Evolutionary conservation across 2,797 vertebrate genomes (phyloP), one percentile per base, ranked within the genome.

Genomic region (Tapera naevia): DNA sequence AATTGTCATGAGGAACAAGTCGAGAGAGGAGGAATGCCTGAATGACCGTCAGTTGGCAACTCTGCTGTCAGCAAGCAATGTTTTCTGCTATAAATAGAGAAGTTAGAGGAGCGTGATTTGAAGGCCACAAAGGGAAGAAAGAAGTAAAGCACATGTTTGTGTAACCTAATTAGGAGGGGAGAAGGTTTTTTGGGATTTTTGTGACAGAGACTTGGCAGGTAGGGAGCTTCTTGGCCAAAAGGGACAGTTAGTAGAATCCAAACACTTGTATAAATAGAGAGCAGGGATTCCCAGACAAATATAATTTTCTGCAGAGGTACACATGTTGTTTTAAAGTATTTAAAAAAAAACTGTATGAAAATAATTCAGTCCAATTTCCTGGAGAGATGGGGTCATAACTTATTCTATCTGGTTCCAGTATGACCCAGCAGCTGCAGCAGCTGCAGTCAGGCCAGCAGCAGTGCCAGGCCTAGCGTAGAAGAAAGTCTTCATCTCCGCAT

Each of bases 391-490:
- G 27, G 23, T 37, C n/a, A 53, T 1, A 0, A 10, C 6, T 73
- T 14, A 23, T 65, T 73, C 7, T 25, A 39, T 2, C 0, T 1
- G 66, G 19, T 28, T 4, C 15, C 2, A 0, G 9, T 41, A 13
- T 48, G 50, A 6, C 30, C 17, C 46, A 54, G 22, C 0, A 0
- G 8, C n/a, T 35, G 28, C 0, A 2, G 48, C 32, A n/a, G 7
- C 41, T 0, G 0, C 0, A 1, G 14, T 25, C 37, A 41, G 32
- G 17, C 19, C 2, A 1, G 37, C 30, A 64, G 13, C 9, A 1
- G 25, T n/a, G 11, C 13, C 3, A 3, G 25, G 19, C 16, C 24
- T 0, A 0, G 11, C 21, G 25, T 25, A 11, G 3, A 57, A 39
- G 24, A 54, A 45, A 62, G 35, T 27, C 22, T 82, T 12, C 5